phyloP scores from a whole-genome alignment of 2,113 vertebrate species.

The Larimichthys crocea region DNA sequence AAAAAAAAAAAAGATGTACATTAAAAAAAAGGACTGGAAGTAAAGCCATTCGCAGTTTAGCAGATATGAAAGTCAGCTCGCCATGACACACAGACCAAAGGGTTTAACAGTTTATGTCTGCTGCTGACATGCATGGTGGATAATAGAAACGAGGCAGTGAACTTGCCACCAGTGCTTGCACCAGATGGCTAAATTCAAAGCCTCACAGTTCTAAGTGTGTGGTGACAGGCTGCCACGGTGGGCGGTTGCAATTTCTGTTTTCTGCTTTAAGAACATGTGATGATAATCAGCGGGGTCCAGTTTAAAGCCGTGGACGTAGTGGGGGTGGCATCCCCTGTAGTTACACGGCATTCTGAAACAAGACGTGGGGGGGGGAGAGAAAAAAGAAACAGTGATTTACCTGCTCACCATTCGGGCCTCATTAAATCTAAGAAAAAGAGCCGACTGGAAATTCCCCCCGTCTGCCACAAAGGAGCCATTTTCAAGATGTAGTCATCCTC shows the following conservation, averaged over 20 bases:
- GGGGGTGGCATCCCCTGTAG: constrained; percentile 32
- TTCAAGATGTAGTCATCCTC: constrained; percentile 34
- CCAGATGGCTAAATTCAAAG: constrained; percentile 77
- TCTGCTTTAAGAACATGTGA: constrained; percentile 68
- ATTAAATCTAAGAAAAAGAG: constrained; percentile 21
- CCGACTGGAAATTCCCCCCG: constrained; percentile 27
- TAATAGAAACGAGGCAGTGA: constrained; percentile 33
- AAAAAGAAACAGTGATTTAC: constrained; percentile 38
- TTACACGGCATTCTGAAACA: constrained; percentile 17
- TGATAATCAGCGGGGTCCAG: constrained; percentile 66
- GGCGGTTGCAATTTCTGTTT: constrained; percentile 71
- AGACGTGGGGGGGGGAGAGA: neutral
- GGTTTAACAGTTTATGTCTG: neutral
- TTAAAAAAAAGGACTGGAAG: neutral
- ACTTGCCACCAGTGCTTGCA: constrained; percentile 52
- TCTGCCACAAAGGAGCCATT: constrained; percentile 29
- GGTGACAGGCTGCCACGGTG: constrained; percentile 71
- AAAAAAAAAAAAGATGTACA: no score
- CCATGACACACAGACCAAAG: constrained; percentile 7
- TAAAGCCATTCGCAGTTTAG: neutral
- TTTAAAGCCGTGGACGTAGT: constrained; percentile 35
- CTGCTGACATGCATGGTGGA: constrained; percentile 21
- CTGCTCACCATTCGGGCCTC: constrained; percentile 23
- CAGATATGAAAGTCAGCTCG: neutral
- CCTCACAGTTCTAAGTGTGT: constrained; percentile 64